Percentiles rank a stretch among this genome's conserved stretches.
Conservation (phyloP, 2,888 invertebrate species). For the Hypsopygia costalis region DNA sequence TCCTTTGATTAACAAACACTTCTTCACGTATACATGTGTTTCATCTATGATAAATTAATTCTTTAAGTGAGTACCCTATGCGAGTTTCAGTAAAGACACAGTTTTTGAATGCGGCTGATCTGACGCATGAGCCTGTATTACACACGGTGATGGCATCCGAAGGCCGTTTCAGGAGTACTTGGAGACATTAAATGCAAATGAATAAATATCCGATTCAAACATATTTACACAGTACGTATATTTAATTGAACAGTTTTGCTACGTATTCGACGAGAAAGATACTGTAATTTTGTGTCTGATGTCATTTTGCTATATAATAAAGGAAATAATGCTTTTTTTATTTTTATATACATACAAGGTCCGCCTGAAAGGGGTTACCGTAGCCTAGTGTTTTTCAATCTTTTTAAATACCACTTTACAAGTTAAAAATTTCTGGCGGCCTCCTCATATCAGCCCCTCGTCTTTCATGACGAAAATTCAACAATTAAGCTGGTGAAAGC, state of each 20-base stretch:
- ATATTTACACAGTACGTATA: background rate
- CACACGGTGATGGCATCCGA: constrained; percentile 32
- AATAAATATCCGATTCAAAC: constrained; percentile 13
- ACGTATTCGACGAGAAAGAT: constrained; percentile 1
- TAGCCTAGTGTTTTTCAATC: too few species aligned
- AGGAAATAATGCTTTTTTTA: too few species aligned
- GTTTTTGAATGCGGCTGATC: constrained; percentile 18
- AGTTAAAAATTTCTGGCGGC: too few species aligned
- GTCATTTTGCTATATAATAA: constrained; percentile 9
- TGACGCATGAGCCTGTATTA: constrained; percentile 31
- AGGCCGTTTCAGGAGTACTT: constrained; percentile 26
- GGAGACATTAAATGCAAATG: constrained; percentile 16
- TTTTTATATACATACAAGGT: too few species aligned
- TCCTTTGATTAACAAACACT: too few species aligned
- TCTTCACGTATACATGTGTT: too few species aligned
- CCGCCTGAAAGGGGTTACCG: too few species aligned
- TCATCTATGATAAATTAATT: constrained; percentile 15
- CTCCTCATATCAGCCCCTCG: too few species aligned
- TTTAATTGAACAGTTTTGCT: constrained; percentile 2
- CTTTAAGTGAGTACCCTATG: constrained; percentile 13
- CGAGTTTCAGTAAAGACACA: constrained; percentile 22
- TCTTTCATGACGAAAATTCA: too few species aligned
- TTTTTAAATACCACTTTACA: too few species aligned
- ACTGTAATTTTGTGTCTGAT: constrained; percentile 1
- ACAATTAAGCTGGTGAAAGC: too few species aligned